Evolutionary conservation across 2,113 vertebrate genomes (phyloP), one percentile per base, ranked within the genome.

Genomic region (Microcebus murinus): DNA sequence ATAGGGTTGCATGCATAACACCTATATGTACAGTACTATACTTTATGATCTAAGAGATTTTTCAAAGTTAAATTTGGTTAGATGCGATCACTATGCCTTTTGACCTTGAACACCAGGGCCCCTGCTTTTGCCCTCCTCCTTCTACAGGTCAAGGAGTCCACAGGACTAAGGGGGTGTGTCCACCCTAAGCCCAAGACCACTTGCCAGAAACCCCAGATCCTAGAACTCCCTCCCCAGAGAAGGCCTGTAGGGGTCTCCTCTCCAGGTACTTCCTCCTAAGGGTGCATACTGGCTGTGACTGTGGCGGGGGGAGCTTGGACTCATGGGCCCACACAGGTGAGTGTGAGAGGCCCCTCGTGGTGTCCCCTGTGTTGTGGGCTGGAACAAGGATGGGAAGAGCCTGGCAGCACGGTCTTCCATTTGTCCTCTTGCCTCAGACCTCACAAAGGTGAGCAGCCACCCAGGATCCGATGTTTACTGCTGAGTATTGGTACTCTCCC

Each of bases 61-160:
- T 92, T 93, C 90, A 34, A 73, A 80, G 57, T 81, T 91, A 65
- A 76, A 77, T 93, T 90, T 57, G 27, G 61, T 81, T 42, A 71
- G 21, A 77, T 93, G 9, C 8, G 23, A 9, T 83, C 34, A 96
- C 31, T 68, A 67, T 45, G 50, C n/a, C 39, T 81, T 73, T 67
- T 71, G 73, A 50, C 29, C 70, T 45, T 42, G 39, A 93, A 65
- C 52, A 21, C 89, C 80, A 34, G 8, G 10, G 6, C 34, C 20
- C 15, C 61, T 74, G 20, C n/a, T 65, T 9, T 55, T 45, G n/a
- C 50, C 34, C 3, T 65, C 29, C 15, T 76, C 39, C 9, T 93
- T 79, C 29, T 48, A 50, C 1, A 50, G 31, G 2, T 4, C 34
- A 65, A 57, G 48, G 52, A 67, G 13, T 80, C 57, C 59, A 45